These are phyloP conservation scores for Cataglyphis albicans DNA, from an alignment of 2,888 invertebrate species.

Conservation along the genomic window DNA sequence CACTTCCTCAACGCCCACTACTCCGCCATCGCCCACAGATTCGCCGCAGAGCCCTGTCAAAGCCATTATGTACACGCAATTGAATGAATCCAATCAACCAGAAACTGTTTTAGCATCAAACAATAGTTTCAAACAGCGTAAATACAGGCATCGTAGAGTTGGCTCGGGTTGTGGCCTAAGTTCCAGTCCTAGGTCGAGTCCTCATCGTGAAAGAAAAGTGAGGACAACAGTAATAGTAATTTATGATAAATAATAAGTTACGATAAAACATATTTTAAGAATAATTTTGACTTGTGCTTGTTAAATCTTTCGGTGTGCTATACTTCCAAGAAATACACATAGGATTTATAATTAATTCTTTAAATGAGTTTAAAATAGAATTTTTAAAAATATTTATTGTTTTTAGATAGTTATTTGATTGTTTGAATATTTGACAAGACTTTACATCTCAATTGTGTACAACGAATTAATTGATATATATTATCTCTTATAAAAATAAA, in stretches of 20 bases:
- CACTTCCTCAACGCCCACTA: slow-evolving; percentile 82
- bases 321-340: background rate
- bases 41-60: slow-evolving; percentile 87
- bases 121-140: slow-evolving; percentile 86
- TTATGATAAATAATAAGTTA: background rate
- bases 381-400: background rate
- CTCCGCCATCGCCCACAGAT: slow-evolving; percentile 81
- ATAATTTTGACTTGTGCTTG: background rate
- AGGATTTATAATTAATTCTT: background rate
- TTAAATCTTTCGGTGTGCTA: background rate
- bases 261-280: background rate
- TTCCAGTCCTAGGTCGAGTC: slow-evolving; percentile 86
- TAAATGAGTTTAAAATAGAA: background rate
- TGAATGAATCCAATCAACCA: slow-evolving; percentile 88
- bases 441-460: background rate
- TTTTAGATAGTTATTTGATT: background rate
- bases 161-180: slow-evolving; percentile 89
- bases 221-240: background rate
- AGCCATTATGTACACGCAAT: slow-evolving; percentile 88
- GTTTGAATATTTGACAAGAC: background rate
- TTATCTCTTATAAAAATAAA: slow-evolving; percentile 7
- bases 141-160: slow-evolving; percentile 88
- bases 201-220: slow-evolving; percentile 87
- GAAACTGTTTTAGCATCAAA: slow-evolving; percentile 87
- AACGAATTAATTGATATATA: background rate